phyloP scores from a whole-genome alignment of 2,888 invertebrate species.

The Acleris literana region DNA sequence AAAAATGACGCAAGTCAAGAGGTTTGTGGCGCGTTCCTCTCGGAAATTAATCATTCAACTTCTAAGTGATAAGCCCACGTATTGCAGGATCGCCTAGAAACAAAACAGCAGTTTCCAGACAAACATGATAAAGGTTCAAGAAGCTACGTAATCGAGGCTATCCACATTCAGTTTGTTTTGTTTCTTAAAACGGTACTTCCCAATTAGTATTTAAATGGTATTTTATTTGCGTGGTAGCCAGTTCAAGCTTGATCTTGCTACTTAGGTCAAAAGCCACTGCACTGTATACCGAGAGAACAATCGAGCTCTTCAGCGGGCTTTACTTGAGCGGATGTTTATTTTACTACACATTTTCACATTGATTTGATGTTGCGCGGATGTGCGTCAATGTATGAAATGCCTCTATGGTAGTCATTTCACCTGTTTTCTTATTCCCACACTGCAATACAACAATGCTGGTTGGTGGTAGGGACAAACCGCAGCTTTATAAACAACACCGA shows the following conservation, averaged over 20 bases:
- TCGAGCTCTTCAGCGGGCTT: neutral
- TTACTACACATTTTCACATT: too few species aligned
- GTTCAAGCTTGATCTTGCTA: neutral
- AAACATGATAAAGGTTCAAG: constrained; percentile 66
- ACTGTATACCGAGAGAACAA: neutral
- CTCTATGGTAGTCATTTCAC: too few species aligned
- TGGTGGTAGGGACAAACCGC: too few species aligned
- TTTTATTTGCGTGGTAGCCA: constrained; percentile 12
- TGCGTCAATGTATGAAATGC: too few species aligned
- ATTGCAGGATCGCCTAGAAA: constrained; percentile 50
- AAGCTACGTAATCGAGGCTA: constrained; percentile 40
- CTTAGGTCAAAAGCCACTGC: constrained; percentile 7
- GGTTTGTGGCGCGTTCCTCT: constrained; percentile 44
- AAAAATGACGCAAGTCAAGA: constrained; percentile 47
- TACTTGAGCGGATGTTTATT: neutral
- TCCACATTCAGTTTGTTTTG: constrained; percentile 18
- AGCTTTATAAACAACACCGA: too few species aligned
- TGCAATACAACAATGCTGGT: too few species aligned
- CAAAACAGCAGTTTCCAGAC: constrained; percentile 48
- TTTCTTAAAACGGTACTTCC: constrained; percentile 3
- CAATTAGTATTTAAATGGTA: constrained; percentile 1
- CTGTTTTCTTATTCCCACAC: too few species aligned
- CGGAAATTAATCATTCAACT: constrained; percentile 47
- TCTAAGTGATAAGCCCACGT: constrained; percentile 40
- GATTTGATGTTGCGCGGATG: too few species aligned